These are phyloP conservation scores for Onthophagus taurus DNA, from an alignment of 1,140 invertebrate species.

Conservation along the genomic window DNA sequence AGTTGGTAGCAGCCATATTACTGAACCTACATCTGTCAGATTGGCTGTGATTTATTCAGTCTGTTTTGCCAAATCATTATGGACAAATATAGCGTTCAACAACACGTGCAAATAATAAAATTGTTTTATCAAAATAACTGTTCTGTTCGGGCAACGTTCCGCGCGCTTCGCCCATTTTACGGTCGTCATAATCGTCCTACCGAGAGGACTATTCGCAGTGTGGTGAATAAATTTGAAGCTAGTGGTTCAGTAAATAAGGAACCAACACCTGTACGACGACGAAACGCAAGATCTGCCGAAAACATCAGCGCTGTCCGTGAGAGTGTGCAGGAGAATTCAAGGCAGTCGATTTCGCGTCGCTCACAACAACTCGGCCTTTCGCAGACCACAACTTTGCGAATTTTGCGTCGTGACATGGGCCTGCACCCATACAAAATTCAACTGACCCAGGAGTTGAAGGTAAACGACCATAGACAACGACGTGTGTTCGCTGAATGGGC, in stretches of 20 bases:
- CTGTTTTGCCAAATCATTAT: too few species aligned
- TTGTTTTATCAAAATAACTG: too few species aligned
- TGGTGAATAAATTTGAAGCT: too few species aligned
- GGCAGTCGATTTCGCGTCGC: conserved; percentile 19
- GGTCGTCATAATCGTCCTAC: too few species aligned
- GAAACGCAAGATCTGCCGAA: conserved; percentile 14
- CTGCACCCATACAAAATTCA: conserved; percentile 24
- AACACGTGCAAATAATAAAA: too few species aligned
- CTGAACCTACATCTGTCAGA: too few species aligned
- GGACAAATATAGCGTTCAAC: too few species aligned
- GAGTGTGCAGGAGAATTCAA: conserved; percentile 18
- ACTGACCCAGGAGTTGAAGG: conserved; percentile 34
- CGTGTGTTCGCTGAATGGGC: conserved; percentile 28
- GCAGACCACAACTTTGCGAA: conserved; percentile 14
- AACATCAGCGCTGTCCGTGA: conserved; percentile 20
- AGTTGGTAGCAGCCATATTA: too few species aligned
- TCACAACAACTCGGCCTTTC: conserved; percentile 17
- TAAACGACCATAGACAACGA: conserved; percentile 26
- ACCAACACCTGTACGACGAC: conserved; percentile 1
- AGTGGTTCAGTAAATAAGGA: not conserved
- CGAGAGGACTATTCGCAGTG: too few species aligned
- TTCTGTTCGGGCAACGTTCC: too few species aligned
- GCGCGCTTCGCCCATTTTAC: too few species aligned
- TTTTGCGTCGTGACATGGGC: conserved; percentile 16
- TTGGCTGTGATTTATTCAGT: too few species aligned